Percentiles rank a stretch among this genome's conserved stretches.
Evolutionary conservation across 2,888 invertebrate species (phyloP).

Genomic region (Macaria liturata): DNA sequence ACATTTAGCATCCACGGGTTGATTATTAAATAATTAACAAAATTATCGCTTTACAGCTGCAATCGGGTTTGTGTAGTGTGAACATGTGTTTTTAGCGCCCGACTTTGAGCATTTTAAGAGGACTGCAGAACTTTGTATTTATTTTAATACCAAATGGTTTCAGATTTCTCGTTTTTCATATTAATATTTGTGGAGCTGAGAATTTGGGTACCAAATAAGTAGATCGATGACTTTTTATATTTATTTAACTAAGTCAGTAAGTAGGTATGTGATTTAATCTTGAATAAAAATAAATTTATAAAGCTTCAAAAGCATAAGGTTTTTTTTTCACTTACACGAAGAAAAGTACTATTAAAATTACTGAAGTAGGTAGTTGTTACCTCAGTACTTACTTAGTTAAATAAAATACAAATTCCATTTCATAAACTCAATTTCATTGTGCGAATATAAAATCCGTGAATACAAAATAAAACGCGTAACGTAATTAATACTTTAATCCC

Average conservation of each 20-base stretch:
- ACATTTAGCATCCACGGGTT: slow-evolving; percentile 37
- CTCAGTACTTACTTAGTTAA: too few species aligned
- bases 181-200: background rate
- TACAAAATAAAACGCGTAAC: slow-evolving; percentile 17
- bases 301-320: too few species aligned
- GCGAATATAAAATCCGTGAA: too few species aligned
- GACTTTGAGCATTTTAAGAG: slow-evolving; percentile 10
- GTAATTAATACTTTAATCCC: slow-evolving; percentile 29
- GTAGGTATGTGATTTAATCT: too few species aligned
- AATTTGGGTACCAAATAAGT: background rate
- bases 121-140: slow-evolving; percentile 1
- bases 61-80: slow-evolving; percentile 29
- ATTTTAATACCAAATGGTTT: too few species aligned
- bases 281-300: too few species aligned
- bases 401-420: too few species aligned
- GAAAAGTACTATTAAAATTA: too few species aligned
- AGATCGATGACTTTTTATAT: too few species aligned
- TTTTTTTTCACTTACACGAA: too few species aligned
- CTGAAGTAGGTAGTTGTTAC: too few species aligned
- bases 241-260: too few species aligned
- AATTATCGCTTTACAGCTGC: slow-evolving; percentile 33
- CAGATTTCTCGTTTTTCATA: background rate
- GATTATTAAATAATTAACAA: slow-evolving; percentile 47
- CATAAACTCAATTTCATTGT: slow-evolving; percentile 14
- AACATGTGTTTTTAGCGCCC: slow-evolving; percentile 35